Conservation (phyloP, 2,797 vertebrate species). For the Antrozous pallidus region DNA sequence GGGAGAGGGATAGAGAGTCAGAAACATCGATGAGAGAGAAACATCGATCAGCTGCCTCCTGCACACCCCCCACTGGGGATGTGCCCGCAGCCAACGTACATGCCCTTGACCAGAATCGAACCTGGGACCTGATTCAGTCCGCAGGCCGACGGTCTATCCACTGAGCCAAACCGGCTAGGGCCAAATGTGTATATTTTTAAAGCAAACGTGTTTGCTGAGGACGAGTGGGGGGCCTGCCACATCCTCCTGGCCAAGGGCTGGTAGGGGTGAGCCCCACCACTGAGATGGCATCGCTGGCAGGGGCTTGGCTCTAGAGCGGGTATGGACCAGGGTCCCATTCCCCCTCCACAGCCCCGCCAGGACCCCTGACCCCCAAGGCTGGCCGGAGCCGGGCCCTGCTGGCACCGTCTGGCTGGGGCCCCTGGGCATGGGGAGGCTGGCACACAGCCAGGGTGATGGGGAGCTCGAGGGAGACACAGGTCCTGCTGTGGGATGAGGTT, state of each 20-base stretch:
- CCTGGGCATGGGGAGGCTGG: background rate
- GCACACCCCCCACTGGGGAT: too few relatives aligned
- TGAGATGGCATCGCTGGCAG: background rate
- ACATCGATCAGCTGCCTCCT: too few relatives aligned
- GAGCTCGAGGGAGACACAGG: background rate
- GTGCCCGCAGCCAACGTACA: too few relatives aligned
- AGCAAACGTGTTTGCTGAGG: too few relatives aligned
- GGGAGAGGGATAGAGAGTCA: too few relatives aligned
- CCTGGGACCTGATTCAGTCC: too few relatives aligned
- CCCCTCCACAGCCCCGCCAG: background rate
- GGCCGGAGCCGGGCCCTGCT: background rate
- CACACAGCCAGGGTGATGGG: background rate
- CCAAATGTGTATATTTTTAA: too few relatives aligned
- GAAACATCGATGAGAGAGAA: too few relatives aligned
- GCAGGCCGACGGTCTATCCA: too few relatives aligned
- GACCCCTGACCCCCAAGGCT: background rate
- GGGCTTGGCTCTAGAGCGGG: background rate
- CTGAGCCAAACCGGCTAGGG: too few relatives aligned
- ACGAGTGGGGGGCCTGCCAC: accelerated
- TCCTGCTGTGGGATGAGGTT: constrained; percentile 44
- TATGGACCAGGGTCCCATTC: accelerated
- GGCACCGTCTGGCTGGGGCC: accelerated
- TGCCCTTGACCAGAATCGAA: too few relatives aligned
- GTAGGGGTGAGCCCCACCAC: background rate
- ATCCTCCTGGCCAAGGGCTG: accelerated